Percentiles rank a stretch among this genome's conserved stretches.
Conservation (phyloP, 2,888 invertebrate species). For the Sinohyriopsis cumingii region DNA sequence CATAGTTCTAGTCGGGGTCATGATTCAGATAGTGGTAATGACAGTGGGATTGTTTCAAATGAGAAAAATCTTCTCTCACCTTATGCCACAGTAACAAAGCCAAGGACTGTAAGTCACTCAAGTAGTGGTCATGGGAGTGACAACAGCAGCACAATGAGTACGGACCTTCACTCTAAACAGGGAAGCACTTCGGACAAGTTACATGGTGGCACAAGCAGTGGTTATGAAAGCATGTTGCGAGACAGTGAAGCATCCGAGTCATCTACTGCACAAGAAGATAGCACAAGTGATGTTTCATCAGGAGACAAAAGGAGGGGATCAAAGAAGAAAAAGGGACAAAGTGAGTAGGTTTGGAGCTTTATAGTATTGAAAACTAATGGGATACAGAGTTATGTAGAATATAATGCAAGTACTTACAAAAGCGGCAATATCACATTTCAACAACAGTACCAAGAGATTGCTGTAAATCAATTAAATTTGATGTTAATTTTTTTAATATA, state of each 20-base stretch:
- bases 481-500: too few relatives aligned
- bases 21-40: constrained; percentile 71
- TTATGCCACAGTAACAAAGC: constrained; percentile 71
- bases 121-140: constrained; percentile 73
- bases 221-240: constrained; percentile 91
- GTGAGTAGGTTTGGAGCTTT: constrained; percentile 35
- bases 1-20: constrained; percentile 40
- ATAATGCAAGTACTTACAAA: too few relatives aligned
- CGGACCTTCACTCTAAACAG: constrained; percentile 54
- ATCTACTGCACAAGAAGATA: constrained; percentile 76
- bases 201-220: constrained; percentile 80
- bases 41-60: constrained; percentile 65
- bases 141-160: constrained; percentile 63
- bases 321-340: constrained; percentile 57
- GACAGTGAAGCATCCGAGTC: constrained; percentile 89
- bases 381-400: too few relatives aligned
- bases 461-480: too few relatives aligned
- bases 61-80: constrained; percentile 69
- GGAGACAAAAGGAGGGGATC: constrained; percentile 62
- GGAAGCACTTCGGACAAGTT: constrained; percentile 61
- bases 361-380: too few relatives aligned
- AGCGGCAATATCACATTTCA: too few relatives aligned
- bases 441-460: too few relatives aligned
- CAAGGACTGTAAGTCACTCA: constrained; percentile 68
- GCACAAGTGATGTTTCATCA: constrained; percentile 68